Conservation (phyloP, 92 coral and sea anemone genomes). For the Actinostola sp. region DNA sequence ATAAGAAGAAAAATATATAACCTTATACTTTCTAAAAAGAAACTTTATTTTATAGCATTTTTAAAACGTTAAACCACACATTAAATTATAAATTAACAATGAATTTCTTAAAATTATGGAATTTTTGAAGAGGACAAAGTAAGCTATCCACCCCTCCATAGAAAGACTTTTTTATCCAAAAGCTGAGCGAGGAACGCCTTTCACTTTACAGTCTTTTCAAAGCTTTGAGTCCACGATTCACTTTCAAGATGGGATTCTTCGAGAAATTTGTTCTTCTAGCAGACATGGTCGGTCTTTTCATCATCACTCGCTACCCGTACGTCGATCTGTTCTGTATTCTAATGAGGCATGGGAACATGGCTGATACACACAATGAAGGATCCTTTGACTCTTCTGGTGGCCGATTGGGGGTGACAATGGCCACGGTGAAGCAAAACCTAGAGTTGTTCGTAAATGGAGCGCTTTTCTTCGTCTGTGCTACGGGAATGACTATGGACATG, state of each 20-base stretch:
- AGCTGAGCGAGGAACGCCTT: constrained; percentile 7
- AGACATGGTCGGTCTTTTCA: constrained; percentile 78
- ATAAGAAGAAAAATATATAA: no score
- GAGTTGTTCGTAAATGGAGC: constrained; percentile 75
- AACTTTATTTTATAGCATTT: no score
- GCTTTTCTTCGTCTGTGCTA: constrained; percentile 85
- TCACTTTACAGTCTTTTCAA: not conserved
- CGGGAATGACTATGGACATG: constrained; percentile 90
- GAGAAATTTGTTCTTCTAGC: constrained; percentile 69
- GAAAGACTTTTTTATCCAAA: not conserved
- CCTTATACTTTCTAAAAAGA: no score
- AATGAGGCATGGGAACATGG: constrained; percentile 65
- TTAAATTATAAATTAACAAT: no score
- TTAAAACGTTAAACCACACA: no score
- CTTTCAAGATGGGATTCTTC: constrained; percentile 66
- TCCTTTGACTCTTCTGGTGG: constrained; percentile 12
- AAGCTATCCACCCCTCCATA: not conserved
- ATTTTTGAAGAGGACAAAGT: not conserved
- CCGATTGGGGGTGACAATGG: constrained; percentile 29
- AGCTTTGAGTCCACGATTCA: no score
- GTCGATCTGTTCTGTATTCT: constrained; percentile 76
- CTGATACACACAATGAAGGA: constrained; percentile 22
- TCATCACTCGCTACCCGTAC: constrained; percentile 92
- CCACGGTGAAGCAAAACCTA: constrained; percentile 59
- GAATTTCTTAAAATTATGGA: not conserved